Evolutionary conservation across 2,797 vertebrate species (phyloP), one percentile per base, ranked within the genome.

Genomic region (Sternotherus odoratus): DNA sequence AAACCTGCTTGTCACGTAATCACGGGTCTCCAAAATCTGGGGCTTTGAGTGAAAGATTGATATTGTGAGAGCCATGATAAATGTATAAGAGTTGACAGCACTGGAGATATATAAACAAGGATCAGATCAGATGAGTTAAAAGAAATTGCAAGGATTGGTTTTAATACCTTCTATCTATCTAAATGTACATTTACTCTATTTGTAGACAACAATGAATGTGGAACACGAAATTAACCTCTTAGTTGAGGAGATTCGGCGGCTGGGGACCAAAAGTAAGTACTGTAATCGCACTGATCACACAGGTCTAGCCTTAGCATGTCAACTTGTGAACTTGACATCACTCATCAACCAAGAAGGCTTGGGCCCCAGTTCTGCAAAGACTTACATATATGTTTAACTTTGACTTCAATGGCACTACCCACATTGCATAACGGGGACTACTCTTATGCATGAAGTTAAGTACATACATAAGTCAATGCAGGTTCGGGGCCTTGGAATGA

Each of bases 201-300:
- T 94, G 72, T 83, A 98, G 98, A 98, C 56, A 94, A 98, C 97
- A 93, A 99, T 99, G 99, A 98, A 99, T 36, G 98, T 99, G 95
- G 94, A 98, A 17, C 99, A 99, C 90, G 99, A 99, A 97, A 91
- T 99, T 30, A 87, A 5, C 2, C 96, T 99, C 95, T 97, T 99
- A 92, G 98, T 98, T 95, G 95, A 99, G 96, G 99, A 99, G 98
- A 99, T 99, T 93, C 98, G 98, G 30, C 98, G 99, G 5, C 97
- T 99, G 92, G 99, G 99, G 95, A 98, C 98, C 88, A 98, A 77
- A 98, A 99, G 99, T 99, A 98, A 99, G 99, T 97, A 85, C 39
- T 91, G 11, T 15, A 60, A 2, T 63, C 2, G 28, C 10, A 83
- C 24, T 92, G 56, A 69, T 46, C 2, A 1, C 53, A 24, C n/a